These are phyloP conservation scores for Elmis aenea DNA, from an alignment of 2,888 invertebrate genomes.

Conservation along the genomic window DNA sequence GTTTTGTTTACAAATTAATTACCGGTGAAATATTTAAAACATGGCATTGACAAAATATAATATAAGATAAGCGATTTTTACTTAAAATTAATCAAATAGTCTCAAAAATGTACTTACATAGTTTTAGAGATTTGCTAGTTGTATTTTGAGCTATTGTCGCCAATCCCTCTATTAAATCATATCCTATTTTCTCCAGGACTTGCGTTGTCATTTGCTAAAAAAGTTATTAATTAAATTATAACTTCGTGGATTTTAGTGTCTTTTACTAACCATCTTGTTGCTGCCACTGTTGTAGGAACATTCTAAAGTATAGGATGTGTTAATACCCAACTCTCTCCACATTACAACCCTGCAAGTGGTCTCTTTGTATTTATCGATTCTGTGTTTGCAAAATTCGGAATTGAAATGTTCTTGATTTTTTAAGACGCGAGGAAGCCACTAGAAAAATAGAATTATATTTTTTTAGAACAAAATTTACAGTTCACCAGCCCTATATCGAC, in stretches of 20 bases:
- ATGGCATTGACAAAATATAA: too few relatives aligned
- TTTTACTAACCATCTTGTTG: conserved; percentile 25
- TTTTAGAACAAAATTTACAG: too few relatives aligned
- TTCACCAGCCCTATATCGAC: too few relatives aligned
- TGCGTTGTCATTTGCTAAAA: conserved; percentile 30
- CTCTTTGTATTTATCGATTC: conserved; percentile 72
- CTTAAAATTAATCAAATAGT: too few relatives aligned
- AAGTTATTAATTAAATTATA: conserved; percentile 7
- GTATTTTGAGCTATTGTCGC: conserved; percentile 16
- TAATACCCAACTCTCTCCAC: conserved; percentile 78
- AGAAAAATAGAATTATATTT: conserved; percentile 9
- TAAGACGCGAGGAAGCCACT: conserved; percentile 25
- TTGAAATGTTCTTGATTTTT: conserved; percentile 23
- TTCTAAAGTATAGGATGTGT: conserved; percentile 78
- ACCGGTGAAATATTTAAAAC: too few relatives aligned
- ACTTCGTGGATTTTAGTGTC: not conserved
- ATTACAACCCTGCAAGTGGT: conserved; percentile 79
- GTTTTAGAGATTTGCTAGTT: too few relatives aligned
- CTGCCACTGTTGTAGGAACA: conserved; percentile 64
- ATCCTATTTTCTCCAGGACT: conserved; percentile 29
- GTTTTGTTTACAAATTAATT: too few relatives aligned
- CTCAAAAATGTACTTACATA: too few relatives aligned
- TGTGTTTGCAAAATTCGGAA: conserved; percentile 47
- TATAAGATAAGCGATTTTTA: too few relatives aligned
- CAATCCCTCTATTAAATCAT: conserved; percentile 25